Base-by-base conservation (phyloP, 2,113 vertebrate species). In the Bolborhynchus lineola region DNA sequence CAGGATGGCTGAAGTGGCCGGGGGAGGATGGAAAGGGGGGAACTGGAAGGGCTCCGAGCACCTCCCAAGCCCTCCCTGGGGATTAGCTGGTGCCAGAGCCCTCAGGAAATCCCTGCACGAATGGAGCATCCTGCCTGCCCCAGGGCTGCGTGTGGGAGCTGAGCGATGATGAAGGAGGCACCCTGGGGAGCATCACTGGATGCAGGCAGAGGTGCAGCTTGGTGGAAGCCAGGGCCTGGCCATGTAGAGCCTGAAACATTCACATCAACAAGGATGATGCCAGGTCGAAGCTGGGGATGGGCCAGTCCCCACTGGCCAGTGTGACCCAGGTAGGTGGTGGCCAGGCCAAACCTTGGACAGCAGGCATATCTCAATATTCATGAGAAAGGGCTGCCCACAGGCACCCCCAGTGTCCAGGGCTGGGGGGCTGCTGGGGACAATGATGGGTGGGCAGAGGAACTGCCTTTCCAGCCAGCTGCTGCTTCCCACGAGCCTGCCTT, bases 311-410 rank as follows among this genome's bases (percentile, higher is more conserved):
- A 0, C 2, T 0, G 3, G 53, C 1, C 0, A 78, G 55, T 0
- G 0, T n/a, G 37, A 55, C 46, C 12, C 0, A 0, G 31, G 19
- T 18, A 11, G 13, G 47, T 0, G 0, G 84, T 3, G 1, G 15
- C 59, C n/a, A 62, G 79, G 26, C 10, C 5, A 2, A n/a, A 74
- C 15, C 31, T 12, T 0, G 4, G 70, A 39, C 50, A 29, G 25
- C 1, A 4, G 41, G 75, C 29, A 72, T 1, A 0, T 6, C 3
- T 24, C 4, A 1, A 1, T 26, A 21, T 3, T 37, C 50, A 29
- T 1, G 1, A 59, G 31, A 23, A 67, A 53, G 31, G 29, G 44
- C 24, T 63, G 21, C 15, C 24, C 2, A 1, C 1, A 7, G 55
- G n/a, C 44, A 69, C 7, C 8, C 7, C 5, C 16, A 7, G 10